Percentiles rank a stretch among this genome's conserved stretches.
These are phyloP conservation scores for Vimba vimba DNA, from an alignment of 2,113 vertebrate species.

Conservation along the genomic window DNA sequence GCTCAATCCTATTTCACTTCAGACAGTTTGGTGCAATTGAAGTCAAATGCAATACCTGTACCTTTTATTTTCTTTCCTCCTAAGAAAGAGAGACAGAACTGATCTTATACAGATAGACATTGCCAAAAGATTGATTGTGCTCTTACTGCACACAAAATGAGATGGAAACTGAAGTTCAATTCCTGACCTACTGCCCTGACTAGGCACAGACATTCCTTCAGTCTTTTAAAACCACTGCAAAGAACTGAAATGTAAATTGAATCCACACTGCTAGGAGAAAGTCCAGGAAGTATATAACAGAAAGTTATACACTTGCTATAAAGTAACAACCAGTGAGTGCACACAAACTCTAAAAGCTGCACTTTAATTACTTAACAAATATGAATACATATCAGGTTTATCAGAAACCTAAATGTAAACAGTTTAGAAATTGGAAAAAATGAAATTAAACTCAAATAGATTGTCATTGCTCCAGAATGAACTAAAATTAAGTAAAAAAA, in stretches of 20 bases:
- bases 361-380: neutral
- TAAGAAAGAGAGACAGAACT: neutral
- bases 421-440: too few relatives aligned
- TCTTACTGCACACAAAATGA: neutral
- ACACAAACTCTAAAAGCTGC: neutral
- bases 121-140: neutral
- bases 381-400: neutral
- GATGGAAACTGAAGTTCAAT: conserved; percentile 22
- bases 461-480: too few relatives aligned
- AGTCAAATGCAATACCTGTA: neutral
- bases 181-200: neutral
- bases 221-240: neutral
- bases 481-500: too few relatives aligned
- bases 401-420: neutral
- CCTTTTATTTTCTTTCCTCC: neutral
- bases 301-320: neutral
- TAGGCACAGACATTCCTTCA: neutral
- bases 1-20: neutral
- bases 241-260: neutral
- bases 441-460: too few relatives aligned
- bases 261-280: neutral
- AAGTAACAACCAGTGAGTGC: neutral
- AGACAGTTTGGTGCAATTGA: neutral
- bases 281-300: neutral
- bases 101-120: conserved; percentile 3